A percentile compares a stretch with the other conserved stretches of the same genome.
phyloP scores from a whole-genome alignment of 2,113 vertebrate species.

The Danio rerio region GRCz12tu NC_133192.1:11485001-11485500 shows the following conservation, averaged over 20 bases:
- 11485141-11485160: slow-evolving; percentile 77
- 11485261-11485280: background rate
- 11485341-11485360: too few species aligned
- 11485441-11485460: too few species aligned
- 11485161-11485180: slow-evolving; percentile 71
- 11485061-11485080: slow-evolving; percentile 72
- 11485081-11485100: slow-evolving; percentile 70
- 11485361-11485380: too few species aligned
- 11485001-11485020: background rate
- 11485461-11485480: too few species aligned
- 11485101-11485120: slow-evolving; percentile 79
- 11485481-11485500: too few species aligned
- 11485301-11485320: too few species aligned
- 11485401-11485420: too few species aligned
- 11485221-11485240: slow-evolving; percentile 66
- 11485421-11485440: too few species aligned
- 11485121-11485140: slow-evolving; percentile 73
- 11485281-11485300: too few species aligned
- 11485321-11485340: too few species aligned
- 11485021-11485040: background rate
- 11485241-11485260: background rate
- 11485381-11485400: too few species aligned
- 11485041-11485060: slow-evolving; percentile 80
- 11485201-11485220: slow-evolving; percentile 78
- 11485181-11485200: slow-evolving; percentile 75